Base-by-base conservation (phyloP, 2,797 vertebrate species). In the Oceanodroma leucorhoa region DNA sequence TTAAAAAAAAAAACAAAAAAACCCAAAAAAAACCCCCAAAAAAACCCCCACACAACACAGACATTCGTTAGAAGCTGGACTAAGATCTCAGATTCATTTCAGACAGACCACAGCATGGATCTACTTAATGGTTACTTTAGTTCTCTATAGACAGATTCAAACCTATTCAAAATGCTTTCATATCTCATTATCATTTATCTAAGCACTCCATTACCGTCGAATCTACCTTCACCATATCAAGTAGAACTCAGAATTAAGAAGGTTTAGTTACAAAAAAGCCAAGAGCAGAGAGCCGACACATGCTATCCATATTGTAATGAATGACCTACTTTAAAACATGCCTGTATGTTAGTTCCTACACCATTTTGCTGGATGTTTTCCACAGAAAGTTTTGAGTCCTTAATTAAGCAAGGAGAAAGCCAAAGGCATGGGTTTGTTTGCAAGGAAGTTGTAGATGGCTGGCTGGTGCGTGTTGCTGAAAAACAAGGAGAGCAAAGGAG, bases 151-250 rank as follows among this genome's bases (percentile, higher is more conserved):
- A 51, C 16, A 83, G 51, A 84, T 81, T 93, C 76, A 81, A 70
- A 90, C 32, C n/a, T 58, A 55, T 65, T 79, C 43, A 80, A 61
- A 89, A 85, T 54, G 7, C 21, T 75, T 78, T 88, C 87, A 65
- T 51, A 83, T 15, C 54, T 93, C 82, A 64, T 88, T 93, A 88
- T 90, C 57, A 93, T 69, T 93, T 94, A 87, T 78, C 82, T 88
- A 81, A 96, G 61, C 67, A 78, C 14, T 62, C 69, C 43, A 62
- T 90, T 90, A 86, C 61, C 43, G 79, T 51, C 12, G 0, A 90
- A 78, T 96, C 90, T 91, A 60, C 70, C 58, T 90, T 93, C 10
- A 9, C 80, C 38, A 50, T 66, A 86, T 71, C 65, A 91, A 84
- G 43, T 14, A 75, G 29, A 76, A 27, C 46, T 72, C 58, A 73